phyloP scores from a whole-genome alignment of 2,797 vertebrate species.

The Gouania willdenowi region DNA sequence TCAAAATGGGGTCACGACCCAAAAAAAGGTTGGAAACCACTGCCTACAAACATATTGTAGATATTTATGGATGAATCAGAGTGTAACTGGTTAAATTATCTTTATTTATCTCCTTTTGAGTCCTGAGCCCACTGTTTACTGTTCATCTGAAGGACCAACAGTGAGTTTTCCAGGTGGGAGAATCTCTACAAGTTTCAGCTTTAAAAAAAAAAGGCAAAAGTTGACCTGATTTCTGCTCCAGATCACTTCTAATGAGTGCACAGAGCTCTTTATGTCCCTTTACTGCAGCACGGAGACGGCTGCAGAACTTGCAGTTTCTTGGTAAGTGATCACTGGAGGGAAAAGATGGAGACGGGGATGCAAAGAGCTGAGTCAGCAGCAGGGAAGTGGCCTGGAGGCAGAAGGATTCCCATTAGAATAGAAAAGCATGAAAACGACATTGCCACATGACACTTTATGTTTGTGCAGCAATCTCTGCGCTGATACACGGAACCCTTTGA shows the following conservation, averaged over 20 bases:
- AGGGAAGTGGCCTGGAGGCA: constrained; percentile 37
- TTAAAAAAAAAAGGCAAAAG: constrained; percentile 56
- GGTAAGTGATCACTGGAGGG: constrained; percentile 45
- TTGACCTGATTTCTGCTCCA: constrained; percentile 46
- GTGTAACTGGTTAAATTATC: too few relatives aligned
- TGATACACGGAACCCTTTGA: constrained; percentile 6
- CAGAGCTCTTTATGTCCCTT: constrained; percentile 55
- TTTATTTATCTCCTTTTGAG: constrained; percentile 44
- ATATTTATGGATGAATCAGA: too few relatives aligned
- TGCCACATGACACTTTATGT: constrained; percentile 29
- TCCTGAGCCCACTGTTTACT: constrained; percentile 29
- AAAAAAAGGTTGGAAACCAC: too few relatives aligned
- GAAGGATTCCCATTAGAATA: constrained; percentile 36
- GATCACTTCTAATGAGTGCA: constrained; percentile 59
- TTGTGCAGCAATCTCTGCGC: constrained; percentile 5
- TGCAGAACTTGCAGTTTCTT: constrained; percentile 25
- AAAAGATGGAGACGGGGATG: constrained; percentile 31
- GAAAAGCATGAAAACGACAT: constrained; percentile 27
- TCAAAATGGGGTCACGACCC: too few relatives aligned
- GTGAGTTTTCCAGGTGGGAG: too few relatives aligned
- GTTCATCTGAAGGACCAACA: constrained; percentile 19
- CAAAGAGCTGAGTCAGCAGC: constrained; percentile 45
- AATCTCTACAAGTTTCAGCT: constrained; percentile 59
- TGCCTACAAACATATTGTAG: too few relatives aligned
- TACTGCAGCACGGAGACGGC: constrained; percentile 43